Percentiles rank a stretch among this genome's conserved stretches.
Evolutionary conservation across 2,888 invertebrate genomes (phyloP).

Genomic region (Rhogogaster chlorosoma): DNA sequence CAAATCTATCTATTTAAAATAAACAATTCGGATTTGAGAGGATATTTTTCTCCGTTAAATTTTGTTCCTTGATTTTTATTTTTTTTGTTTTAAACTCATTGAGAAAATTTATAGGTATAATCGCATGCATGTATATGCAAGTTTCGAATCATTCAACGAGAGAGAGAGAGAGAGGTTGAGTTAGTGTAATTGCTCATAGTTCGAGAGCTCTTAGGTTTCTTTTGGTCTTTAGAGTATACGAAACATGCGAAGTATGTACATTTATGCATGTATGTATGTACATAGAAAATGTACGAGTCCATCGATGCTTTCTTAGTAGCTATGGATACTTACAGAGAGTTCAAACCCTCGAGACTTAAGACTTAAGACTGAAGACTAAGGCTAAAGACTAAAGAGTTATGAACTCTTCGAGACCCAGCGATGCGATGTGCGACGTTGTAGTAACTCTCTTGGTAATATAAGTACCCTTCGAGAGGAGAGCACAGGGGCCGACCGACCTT

Average conservation of each 20-base stretch:
- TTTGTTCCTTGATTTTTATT: too few relatives aligned
- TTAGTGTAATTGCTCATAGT: constrained; percentile 10
- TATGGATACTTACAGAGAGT: neutral
- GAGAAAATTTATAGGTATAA: neutral
- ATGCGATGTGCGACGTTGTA: constrained; percentile 38
- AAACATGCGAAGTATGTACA: neutral
- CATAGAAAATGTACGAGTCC: neutral
- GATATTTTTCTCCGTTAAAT: too few relatives aligned
- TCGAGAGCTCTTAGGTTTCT: neutral
- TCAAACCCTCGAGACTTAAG: neutral
- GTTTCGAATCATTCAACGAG: neutral
- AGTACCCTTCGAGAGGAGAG: constrained; percentile 45
- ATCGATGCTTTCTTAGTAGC: neutral
- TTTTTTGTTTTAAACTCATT: neutral
- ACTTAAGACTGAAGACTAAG: neutral
- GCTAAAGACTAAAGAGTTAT: constrained; percentile 23
- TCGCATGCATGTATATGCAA: neutral
- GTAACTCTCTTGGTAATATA: constrained; percentile 48
- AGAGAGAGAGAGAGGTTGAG: neutral
- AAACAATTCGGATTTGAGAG: too few relatives aligned
- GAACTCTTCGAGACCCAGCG: constrained; percentile 23
- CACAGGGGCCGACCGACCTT: constrained; percentile 50
- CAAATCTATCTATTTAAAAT: too few relatives aligned
- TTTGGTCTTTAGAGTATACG: neutral
- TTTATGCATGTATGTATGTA: neutral